Evolutionary conservation across 2,888 invertebrate genomes (phyloP).

Genomic region (Catocala nupta): DNA sequence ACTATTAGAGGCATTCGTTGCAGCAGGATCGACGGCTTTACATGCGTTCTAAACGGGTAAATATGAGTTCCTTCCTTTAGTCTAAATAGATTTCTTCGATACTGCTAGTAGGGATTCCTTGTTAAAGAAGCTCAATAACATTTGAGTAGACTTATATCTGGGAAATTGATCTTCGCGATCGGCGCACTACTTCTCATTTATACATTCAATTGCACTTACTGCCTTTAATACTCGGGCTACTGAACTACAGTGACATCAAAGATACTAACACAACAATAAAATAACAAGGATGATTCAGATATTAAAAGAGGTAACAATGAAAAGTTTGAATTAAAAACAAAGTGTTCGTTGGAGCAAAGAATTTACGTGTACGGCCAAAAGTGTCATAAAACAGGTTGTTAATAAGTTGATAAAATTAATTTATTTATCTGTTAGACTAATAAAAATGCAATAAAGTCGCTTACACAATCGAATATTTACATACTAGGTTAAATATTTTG

Average conservation of each 20-base stretch:
- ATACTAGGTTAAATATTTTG: constrained; percentile 2
- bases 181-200: no score
- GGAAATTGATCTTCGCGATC: no score
- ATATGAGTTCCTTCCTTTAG: no score
- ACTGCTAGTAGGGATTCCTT: no score
- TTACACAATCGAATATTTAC: constrained; percentile 15
- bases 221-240: no score
- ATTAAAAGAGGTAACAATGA: constrained; percentile 33
- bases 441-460: constrained; percentile 13
- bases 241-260: background rate
- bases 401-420: constrained; percentile 46
- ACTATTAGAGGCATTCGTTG: no score
- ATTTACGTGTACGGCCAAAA: constrained; percentile 38
- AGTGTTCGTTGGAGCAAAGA: constrained; percentile 38
- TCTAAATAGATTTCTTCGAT: no score
- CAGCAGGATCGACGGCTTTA: no score
- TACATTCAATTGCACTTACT: no score
- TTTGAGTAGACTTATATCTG: no score
- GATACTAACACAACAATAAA: constrained; percentile 8
- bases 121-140: no score
- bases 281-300: constrained; percentile 36
- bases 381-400: constrained; percentile 46
- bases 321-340: constrained; percentile 31
- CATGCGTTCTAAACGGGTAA: no score
- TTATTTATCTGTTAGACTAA: constrained; percentile 34